Evolutionary conservation across 2,797 vertebrate genomes (phyloP).

Genomic region (Manis pentadactyla): DNA sequence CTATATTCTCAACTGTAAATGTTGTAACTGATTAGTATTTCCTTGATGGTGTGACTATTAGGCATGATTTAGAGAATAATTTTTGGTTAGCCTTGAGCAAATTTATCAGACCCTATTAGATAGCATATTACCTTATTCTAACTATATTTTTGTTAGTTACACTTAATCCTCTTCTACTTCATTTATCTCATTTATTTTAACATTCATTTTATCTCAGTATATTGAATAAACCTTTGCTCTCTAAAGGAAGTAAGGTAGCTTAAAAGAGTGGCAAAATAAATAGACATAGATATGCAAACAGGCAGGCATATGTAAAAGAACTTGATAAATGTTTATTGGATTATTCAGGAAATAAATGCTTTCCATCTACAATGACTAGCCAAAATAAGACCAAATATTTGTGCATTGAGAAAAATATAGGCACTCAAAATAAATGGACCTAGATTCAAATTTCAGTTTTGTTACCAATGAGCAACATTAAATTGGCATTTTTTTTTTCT

Average conservation of each 20-base stretch:
- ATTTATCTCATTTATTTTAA: slow-evolving; percentile 22
- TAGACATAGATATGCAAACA: neutral
- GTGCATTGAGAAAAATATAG: neutral
- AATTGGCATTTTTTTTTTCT: neutral
- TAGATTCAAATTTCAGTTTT: neutral
- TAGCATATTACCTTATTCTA: neutral
- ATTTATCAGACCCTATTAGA: neutral
- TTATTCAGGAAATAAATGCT: slow-evolving; percentile 13
- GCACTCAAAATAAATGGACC: neutral
- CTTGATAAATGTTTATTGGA: neutral
- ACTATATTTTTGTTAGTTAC: neutral
- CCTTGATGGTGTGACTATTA: neutral
- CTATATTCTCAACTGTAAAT: neutral
- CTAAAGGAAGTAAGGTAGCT: neutral
- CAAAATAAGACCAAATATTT: neutral
- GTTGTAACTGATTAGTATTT: neutral
- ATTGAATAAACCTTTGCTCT: neutral
- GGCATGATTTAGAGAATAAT: neutral
- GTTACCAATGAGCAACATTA: neutral
- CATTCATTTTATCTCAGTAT: neutral
- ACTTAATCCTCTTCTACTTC: neutral
- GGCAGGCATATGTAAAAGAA: neutral
- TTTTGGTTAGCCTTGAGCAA: neutral
- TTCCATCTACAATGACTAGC: neutral
- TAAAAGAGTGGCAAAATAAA: neutral